Conservation (phyloP, 2,797 vertebrate genomes). For the Sylvia borin region DNA sequence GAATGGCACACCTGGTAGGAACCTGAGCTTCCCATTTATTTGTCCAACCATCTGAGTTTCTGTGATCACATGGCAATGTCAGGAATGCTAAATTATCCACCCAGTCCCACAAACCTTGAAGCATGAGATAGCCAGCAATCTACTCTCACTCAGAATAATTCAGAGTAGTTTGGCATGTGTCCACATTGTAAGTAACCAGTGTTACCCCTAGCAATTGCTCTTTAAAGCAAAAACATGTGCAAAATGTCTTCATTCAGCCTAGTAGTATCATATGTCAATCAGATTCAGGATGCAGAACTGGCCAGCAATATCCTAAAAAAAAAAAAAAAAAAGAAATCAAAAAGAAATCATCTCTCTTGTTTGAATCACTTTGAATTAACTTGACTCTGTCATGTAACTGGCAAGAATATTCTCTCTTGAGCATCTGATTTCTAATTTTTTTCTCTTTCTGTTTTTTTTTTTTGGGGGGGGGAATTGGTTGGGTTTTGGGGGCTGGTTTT, state of each 20-base stretch:
- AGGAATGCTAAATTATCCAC: constrained; percentile 28
- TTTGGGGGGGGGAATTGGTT: too few relatives aligned
- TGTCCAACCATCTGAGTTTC: not conserved
- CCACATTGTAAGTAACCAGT: constrained; percentile 10
- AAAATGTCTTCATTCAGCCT: constrained; percentile 62
- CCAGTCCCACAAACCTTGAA: constrained; percentile 23
- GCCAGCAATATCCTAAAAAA: constrained; percentile 8
- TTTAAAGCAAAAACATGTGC: constrained; percentile 65
- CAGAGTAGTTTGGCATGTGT: constrained; percentile 9
- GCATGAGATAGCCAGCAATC: constrained; percentile 38
- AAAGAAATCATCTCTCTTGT: constrained; percentile 4
- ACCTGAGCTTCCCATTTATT: not conserved
- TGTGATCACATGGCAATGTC: not conserved
- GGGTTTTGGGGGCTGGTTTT: too few relatives aligned
- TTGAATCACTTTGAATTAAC: constrained; percentile 63
- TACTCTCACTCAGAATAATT: constrained; percentile 19
- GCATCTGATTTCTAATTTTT: constrained; percentile 60
- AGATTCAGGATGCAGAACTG: constrained; percentile 50
- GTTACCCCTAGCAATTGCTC: constrained; percentile 64
- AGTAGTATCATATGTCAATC: constrained; percentile 57
- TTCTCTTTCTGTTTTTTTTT: not conserved
- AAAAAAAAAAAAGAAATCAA: not conserved
- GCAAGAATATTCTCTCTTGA: constrained; percentile 37
- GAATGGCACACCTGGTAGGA: not conserved
- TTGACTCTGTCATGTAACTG: constrained; percentile 61